These are phyloP conservation scores for Fistularia tabacaria DNA, from an alignment of 2,797 vertebrate species.

Conservation along the genomic window DNA sequence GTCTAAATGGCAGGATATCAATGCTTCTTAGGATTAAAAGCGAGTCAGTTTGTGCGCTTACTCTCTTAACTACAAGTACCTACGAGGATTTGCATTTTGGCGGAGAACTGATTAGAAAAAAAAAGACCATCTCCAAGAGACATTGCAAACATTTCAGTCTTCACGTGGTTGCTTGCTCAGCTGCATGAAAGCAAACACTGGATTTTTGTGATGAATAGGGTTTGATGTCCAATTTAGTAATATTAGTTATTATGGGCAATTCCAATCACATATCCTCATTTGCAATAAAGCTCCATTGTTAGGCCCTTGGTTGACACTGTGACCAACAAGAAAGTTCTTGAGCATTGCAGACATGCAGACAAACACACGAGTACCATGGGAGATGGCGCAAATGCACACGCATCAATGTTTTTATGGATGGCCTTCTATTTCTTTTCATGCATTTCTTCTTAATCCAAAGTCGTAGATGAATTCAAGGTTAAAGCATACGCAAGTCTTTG, in stretches of 20 bases:
- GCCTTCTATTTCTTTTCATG: slow-evolving; percentile 9
- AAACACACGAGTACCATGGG: slow-evolving; percentile 40
- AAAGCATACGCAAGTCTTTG: slow-evolving; percentile 36
- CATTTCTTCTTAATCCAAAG: slow-evolving; percentile 24
- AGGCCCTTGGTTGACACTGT: slow-evolving; percentile 28
- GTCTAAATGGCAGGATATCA: slow-evolving; percentile 20
- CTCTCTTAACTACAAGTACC: slow-evolving; percentile 26
- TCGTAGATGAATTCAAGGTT: slow-evolving; percentile 41
- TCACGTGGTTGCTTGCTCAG: slow-evolving; percentile 36
- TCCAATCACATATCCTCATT: too few species aligned
- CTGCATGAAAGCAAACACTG: neutral
- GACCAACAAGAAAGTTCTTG: slow-evolving; percentile 28
- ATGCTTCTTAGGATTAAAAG: neutral
- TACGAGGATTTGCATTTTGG: slow-evolving; percentile 15
- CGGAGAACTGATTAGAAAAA: too few species aligned
- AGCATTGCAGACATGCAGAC: slow-evolving; percentile 35
- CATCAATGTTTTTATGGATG: neutral
- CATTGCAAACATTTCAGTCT: slow-evolving; percentile 23
- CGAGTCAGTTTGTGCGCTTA: slow-evolving; percentile 18
- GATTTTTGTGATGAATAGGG: too few species aligned
- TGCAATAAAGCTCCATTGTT: slow-evolving; percentile 57
- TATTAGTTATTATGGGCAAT: too few species aligned
- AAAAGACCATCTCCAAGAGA: slow-evolving; percentile 45
- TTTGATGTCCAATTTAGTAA: too few species aligned
- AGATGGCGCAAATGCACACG: slow-evolving; percentile 9